A percentile compares a stretch with the other conserved stretches of the same genome.
phyloP scores from a whole-genome alignment of 2,113 vertebrate genomes.

The Heterochromis multidens region DNA sequence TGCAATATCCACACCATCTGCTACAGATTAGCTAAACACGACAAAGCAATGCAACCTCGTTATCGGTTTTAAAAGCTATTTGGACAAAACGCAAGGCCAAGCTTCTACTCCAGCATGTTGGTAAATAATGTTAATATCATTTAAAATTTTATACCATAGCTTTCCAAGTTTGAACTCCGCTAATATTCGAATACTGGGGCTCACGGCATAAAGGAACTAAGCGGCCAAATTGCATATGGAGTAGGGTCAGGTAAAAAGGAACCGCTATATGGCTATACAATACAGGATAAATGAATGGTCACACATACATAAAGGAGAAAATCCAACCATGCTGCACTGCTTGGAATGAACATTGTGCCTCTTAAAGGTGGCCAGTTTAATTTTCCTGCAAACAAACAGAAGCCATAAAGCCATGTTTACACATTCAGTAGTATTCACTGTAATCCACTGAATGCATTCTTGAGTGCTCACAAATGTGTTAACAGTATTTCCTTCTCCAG shows the following conservation, averaged over 20 bases:
- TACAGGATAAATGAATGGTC: neutral
- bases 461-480: neutral
- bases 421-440: neutral
- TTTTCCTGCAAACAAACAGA: neutral
- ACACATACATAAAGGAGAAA: neutral
- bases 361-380: neutral
- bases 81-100: neutral
- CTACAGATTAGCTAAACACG: neutral
- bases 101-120: neutral
- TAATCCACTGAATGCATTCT: neutral
- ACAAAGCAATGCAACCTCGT: neutral
- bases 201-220: neutral
- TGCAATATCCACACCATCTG: neutral
- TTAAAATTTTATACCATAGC: neutral
- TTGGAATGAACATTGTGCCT: neutral
- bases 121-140: neutral
- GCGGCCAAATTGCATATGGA: neutral
- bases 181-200: neutral
- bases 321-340: neutral
- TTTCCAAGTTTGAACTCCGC: neutral
- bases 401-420: neutral
- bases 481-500: neutral
- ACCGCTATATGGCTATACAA: neutral
- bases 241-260: neutral
- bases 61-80: neutral